Base-by-base conservation (phyloP, 2,888 invertebrate genomes). In the Molanna angustata region DNA sequence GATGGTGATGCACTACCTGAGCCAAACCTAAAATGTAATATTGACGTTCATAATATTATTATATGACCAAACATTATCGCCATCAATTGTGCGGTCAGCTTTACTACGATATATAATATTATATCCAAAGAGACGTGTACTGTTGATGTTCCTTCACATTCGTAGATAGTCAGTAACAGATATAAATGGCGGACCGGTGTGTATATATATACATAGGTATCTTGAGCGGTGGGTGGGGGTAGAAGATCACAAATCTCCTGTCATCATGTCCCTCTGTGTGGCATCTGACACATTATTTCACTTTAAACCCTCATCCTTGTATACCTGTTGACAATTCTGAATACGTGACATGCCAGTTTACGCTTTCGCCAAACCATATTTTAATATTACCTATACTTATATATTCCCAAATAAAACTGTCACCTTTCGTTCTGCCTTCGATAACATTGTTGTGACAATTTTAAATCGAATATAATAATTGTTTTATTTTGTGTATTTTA, bases 271-370 rank as follows among this genome's bases (percentile, higher is more conserved):
- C 20, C 18, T 22, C 27, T 19, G 11, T 45, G 47, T 42, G 52
- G 42, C 48, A 48, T 27, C 39, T 55, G 55, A 47, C 55, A 55
- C 52, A 52, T 55, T 52, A 52, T 54, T 42, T 51, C 16, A 19
- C 42, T 44, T 21, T 20, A 40, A 37, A 55, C 55, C 55, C 52
- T 55, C 16, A 44, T 54, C 54, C 45, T n/a, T 13, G 32, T 41
- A 21, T 43, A 55, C 55, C 52, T 52, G 51, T 52, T 55, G 52
- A 43, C 48, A 48, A 33, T 37, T 40, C 55, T 51, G 18, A 55
- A 40, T 49, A 47, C 47, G 40, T 52, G 50, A 43, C 33, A 19
- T 21, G 22, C 31, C 17, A 22, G 44, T 14, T 42, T 20, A 32
- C 32, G 16, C 21, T 21, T 22, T 37, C 39, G 27, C n/a, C 40